phyloP scores from a whole-genome alignment of 2,888 invertebrate genomes.

The Hirtodrosophila confusa region DNA sequence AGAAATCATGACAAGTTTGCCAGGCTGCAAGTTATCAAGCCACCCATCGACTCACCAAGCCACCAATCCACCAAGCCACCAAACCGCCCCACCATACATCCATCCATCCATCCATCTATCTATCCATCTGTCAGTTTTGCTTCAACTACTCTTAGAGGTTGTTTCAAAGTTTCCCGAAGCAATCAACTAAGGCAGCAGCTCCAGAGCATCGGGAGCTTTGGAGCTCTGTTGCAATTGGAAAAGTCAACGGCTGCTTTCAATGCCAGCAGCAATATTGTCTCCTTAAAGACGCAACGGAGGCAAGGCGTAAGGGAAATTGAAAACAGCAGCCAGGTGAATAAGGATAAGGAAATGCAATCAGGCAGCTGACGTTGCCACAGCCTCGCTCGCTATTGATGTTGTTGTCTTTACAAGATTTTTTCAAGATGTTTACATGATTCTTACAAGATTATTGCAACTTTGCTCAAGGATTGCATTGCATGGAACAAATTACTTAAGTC shows the following conservation, averaged over 20 bases:
- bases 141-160: slow-evolving; percentile 50
- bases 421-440: slow-evolving; percentile 35
- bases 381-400: slow-evolving; percentile 1
- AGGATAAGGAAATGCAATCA: slow-evolving; percentile 69
- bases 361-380: slow-evolving; percentile 30
- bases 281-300: slow-evolving; percentile 12
- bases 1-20: slow-evolving; percentile 40
- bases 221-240: slow-evolving; percentile 64
- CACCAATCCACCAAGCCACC: not conserved
- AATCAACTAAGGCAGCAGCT: slow-evolving; percentile 55
- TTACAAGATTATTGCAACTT: slow-evolving; percentile 28
- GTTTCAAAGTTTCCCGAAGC: slow-evolving; percentile 71
- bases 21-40: not conserved
- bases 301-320: slow-evolving; percentile 54
- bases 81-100: not conserved
- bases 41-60: not conserved
- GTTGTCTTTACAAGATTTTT: slow-evolving; percentile 43
- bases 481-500: slow-evolving; percentile 7
- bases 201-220: slow-evolving; percentile 19
- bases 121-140: slow-evolving; percentile 55
- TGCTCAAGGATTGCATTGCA: not conserved
- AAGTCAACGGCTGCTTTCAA: slow-evolving; percentile 72
- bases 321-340: slow-evolving; percentile 58
- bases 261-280: slow-evolving; percentile 66
- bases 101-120: slow-evolving; percentile 3